phyloP scores from a whole-genome alignment of 1,140 invertebrate species.

The Lineus longissimus region DNA sequence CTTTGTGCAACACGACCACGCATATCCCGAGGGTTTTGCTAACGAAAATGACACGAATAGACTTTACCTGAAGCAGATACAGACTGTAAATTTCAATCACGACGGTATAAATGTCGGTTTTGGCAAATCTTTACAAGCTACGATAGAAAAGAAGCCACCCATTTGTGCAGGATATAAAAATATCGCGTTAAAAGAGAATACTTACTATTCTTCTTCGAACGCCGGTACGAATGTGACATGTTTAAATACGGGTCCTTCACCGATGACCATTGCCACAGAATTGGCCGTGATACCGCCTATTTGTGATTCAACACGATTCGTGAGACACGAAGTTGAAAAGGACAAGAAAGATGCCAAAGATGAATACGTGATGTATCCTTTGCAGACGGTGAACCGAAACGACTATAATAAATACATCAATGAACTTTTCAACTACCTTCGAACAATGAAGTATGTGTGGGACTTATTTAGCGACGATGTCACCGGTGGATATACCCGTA shows the following conservation, averaged over 20 bases:
- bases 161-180: slow-evolving; percentile 2
- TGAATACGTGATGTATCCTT: neutral
- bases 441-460: slow-evolving; percentile 4
- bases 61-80: neutral
- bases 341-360: slow-evolving; percentile 7
- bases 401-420: slow-evolving; percentile 3
- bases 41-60: slow-evolving; percentile 5
- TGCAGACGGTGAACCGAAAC: slow-evolving; percentile 1
- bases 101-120: neutral
- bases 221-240: slow-evolving; percentile 4
- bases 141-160: slow-evolving; percentile 1
- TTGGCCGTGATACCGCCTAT: neutral
- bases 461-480: slow-evolving; percentile 5
- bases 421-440: slow-evolving; percentile 2
- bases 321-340: slow-evolving; percentile 5
- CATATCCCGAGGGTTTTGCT: neutral
- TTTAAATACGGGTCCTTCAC: neutral
- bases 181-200: slow-evolving; percentile 4
- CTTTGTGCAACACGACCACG: slow-evolving; percentile 4
- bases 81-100: neutral
- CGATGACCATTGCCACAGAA: slow-evolving; percentile 1
- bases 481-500: neutral
- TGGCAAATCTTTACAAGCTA: neutral
- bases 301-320: neutral
- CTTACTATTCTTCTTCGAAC: slow-evolving; percentile 4